Conservation (phyloP, 2,888 invertebrate species). For the Pelosia muscerda region DNA sequence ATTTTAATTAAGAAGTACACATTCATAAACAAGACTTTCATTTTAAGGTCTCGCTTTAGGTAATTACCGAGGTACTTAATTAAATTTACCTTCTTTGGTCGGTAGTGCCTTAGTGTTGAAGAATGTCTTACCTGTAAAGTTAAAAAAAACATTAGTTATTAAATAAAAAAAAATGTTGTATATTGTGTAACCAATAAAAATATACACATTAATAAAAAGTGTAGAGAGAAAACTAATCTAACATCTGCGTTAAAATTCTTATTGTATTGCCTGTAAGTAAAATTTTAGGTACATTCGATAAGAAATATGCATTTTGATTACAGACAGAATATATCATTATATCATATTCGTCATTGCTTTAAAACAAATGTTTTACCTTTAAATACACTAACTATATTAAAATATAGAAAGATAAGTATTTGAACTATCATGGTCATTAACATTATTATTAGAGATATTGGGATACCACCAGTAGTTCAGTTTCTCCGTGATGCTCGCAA, state of each 20-base stretch:
- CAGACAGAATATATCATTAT: not conserved
- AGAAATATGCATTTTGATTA: not conserved
- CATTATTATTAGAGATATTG: too few species aligned
- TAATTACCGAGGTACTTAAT: conserved; percentile 40
- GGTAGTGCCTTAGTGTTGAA: conserved; percentile 21
- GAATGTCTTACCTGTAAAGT: conserved; percentile 59
- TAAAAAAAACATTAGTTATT: conserved; percentile 26
- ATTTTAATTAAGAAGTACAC: conserved; percentile 48
- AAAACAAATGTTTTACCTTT: not conserved
- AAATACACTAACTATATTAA: too few species aligned
- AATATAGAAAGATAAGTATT: too few species aligned
- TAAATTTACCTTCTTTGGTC: conserved; percentile 48
- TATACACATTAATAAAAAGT: not conserved
- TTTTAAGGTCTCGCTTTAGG: conserved; percentile 40
- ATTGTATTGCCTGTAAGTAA: too few species aligned
- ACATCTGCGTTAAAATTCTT: not conserved
- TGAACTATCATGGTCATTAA: too few species aligned
- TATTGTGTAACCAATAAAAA: not conserved
- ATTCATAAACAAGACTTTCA: conserved; percentile 50
- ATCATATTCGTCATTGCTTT: not conserved
- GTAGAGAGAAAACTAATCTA: not conserved
- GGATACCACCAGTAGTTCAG: too few species aligned
- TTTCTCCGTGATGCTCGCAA: too few species aligned
- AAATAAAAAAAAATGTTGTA: not conserved
- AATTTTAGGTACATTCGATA: not conserved